These are phyloP conservation scores for Poeciliopsis retropinna DNA, from an alignment of 2,113 vertebrate species.

Conservation along the genomic window DNA sequence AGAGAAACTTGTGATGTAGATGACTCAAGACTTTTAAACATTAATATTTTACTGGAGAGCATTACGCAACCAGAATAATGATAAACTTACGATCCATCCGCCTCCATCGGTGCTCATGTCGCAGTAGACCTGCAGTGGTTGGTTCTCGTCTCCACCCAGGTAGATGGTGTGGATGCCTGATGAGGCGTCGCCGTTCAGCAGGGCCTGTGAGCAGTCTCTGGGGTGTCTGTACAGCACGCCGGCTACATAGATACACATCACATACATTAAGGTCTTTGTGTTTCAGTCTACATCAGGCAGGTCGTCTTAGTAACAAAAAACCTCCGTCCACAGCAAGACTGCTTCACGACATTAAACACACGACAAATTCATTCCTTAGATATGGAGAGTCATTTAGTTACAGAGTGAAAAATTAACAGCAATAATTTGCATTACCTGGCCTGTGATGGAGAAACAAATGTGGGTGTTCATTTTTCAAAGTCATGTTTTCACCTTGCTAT, in stretches of 20 bases:
- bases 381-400: no score
- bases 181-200: slow-evolving; percentile 89
- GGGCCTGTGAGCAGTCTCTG: slow-evolving; percentile 93
- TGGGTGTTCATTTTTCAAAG: no score
- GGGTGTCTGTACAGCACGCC: slow-evolving; percentile 92
- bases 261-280: background rate
- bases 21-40: background rate
- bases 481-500: no score
- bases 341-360: background rate
- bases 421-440: no score
- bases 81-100: slow-evolving; percentile 94
- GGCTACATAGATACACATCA: slow-evolving; percentile 73
- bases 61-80: background rate
- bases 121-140: slow-evolving; percentile 90
- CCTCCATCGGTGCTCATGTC: slow-evolving; percentile 95
- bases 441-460: no score
- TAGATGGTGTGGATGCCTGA: slow-evolving; percentile 93
- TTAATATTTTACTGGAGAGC: background rate
- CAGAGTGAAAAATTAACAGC: no score
- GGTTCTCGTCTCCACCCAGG: slow-evolving; percentile 86
- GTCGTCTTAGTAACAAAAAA: no score
- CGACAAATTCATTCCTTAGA: background rate
- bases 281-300: no score
- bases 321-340: background rate
- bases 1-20: no score